Conservation (phyloP, 2,888 invertebrate species). For the Cheilosia impressa region DNA sequence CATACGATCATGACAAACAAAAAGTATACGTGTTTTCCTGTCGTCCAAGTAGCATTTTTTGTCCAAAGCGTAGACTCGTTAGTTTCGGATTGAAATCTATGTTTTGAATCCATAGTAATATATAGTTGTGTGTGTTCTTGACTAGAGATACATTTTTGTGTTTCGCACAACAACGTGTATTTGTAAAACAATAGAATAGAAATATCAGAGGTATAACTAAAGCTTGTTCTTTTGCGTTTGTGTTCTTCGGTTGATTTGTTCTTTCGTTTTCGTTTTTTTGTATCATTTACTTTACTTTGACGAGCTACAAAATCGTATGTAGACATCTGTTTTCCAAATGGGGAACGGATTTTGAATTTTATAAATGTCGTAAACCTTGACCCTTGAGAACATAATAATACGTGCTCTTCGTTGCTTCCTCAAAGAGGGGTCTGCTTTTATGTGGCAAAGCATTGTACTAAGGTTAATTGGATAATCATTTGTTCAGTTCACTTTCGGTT, state of each 20-base stretch:
- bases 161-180: slow-evolving; percentile 22
- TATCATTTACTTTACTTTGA: neutral
- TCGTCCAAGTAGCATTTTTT: slow-evolving; percentile 39
- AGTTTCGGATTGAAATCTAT: slow-evolving; percentile 34
- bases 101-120: slow-evolving; percentile 34
- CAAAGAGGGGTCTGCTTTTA: neutral
- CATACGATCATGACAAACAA: slow-evolving; percentile 43
- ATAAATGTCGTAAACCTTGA: neutral
- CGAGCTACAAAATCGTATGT: neutral
- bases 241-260: neutral
- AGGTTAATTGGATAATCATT: neutral
- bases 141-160: slow-evolving; percentile 20
- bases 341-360: neutral
- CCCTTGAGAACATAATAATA: neutral
- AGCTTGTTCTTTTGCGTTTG: slow-evolving; percentile 42
- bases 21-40: slow-evolving; percentile 41
- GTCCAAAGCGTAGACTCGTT: slow-evolving; percentile 49
- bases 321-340: neutral
- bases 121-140: slow-evolving; percentile 6
- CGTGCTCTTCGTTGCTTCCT: neutral
- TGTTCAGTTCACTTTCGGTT: slow-evolving; percentile 1
- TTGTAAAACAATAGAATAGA: slow-evolving; percentile 51
- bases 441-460: slow-evolving; percentile 1
- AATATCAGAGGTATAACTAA: slow-evolving; percentile 66
- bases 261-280: neutral